Evolutionary conservation across 2,797 vertebrate genomes (phyloP).

Genomic region (Sylvia borin): DNA sequence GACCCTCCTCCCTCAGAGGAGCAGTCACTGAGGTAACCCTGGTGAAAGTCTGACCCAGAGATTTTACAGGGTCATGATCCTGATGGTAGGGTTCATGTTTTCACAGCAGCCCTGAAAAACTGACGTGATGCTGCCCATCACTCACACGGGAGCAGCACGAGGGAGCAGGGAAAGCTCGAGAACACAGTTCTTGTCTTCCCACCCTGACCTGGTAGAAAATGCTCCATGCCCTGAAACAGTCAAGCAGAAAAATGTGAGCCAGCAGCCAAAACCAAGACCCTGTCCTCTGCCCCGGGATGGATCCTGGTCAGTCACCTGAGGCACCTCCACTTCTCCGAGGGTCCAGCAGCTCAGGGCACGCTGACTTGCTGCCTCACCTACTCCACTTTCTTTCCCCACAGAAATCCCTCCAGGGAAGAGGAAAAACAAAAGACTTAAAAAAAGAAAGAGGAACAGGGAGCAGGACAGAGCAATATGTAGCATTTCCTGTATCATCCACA

Average conservation of each 20-base stretch:
- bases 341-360: background rate
- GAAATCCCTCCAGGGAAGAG: background rate
- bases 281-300: background rate
- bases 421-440: too few species aligned
- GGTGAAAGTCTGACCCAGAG: background rate
- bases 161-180: background rate
- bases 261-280: background rate
- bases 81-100: background rate
- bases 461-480: background rate
- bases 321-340: background rate
- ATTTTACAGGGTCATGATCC: background rate
- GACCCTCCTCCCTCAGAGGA: background rate
- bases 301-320: background rate
- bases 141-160: background rate
- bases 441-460: background rate
- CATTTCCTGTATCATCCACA: slow-evolving; percentile 37
- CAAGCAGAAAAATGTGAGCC: background rate
- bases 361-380: background rate
- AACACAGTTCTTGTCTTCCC: background rate
- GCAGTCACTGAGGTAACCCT: background rate
- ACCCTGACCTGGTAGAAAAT: background rate
- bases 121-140: accelerated
- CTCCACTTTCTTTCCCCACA: background rate
- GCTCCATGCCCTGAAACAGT: slow-evolving; percentile 10
- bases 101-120: background rate